A percentile compares a stretch with the other conserved stretches of the same genome.
phyloP scores from a whole-genome alignment of 2,797 vertebrate species.

The Antennarius maculatus region DNA sequence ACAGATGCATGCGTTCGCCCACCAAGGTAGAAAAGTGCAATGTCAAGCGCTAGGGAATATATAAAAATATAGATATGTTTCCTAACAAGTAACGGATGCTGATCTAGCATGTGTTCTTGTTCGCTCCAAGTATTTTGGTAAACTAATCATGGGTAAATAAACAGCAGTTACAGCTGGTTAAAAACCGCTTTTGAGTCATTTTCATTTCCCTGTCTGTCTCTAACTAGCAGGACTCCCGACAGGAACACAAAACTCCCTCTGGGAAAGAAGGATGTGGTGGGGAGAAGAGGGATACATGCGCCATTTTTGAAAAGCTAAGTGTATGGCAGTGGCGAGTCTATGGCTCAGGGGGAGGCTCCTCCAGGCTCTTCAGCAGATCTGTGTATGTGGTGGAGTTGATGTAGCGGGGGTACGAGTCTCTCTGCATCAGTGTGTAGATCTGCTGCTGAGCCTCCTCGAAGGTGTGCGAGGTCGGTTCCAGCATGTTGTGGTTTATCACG shows the following conservation, averaged over 20 bases:
- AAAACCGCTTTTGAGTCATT: slow-evolving; percentile 56
- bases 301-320: slow-evolving; percentile 56
- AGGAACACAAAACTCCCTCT: slow-evolving; percentile 51
- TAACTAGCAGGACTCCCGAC: slow-evolving; percentile 61
- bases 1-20: slow-evolving; percentile 76
- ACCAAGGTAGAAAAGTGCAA: slow-evolving; percentile 82
- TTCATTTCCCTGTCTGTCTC: slow-evolving; percentile 63
- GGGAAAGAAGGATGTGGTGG: not conserved
- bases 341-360: slow-evolving; percentile 68
- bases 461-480: slow-evolving; percentile 91
- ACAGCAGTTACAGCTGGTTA: slow-evolving; percentile 66
- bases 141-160: slow-evolving; percentile 68
- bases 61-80: slow-evolving; percentile 81
- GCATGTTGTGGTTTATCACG: slow-evolving; percentile 94
- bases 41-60: slow-evolving; percentile 75
- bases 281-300: slow-evolving; percentile 55
- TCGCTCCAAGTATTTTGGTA: slow-evolving; percentile 64
- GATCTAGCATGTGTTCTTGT: slow-evolving; percentile 65
- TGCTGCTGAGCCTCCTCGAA: slow-evolving; percentile 98
- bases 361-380: slow-evolving; percentile 85
- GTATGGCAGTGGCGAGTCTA: slow-evolving; percentile 56
- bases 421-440: slow-evolving; percentile 99
- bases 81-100: slow-evolving; percentile 61
- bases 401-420: slow-evolving; percentile 97
- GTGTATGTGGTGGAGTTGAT: slow-evolving; percentile 92